Evolutionary conservation across 2,113 vertebrate genomes (phyloP).

Genomic region (Xerus inauris): DNA sequence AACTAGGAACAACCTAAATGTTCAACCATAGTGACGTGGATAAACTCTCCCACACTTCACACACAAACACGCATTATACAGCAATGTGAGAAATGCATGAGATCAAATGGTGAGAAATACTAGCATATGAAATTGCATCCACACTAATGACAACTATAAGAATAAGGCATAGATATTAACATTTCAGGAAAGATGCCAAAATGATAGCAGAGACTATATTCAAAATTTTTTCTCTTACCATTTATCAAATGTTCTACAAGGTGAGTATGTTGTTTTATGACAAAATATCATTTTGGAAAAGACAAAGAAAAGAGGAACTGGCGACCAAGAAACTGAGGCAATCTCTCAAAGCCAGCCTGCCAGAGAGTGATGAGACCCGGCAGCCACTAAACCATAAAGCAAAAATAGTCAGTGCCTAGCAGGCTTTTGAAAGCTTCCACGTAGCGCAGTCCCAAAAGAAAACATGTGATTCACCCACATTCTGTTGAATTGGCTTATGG

Average conservation of each 20-base stretch:
- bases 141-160: not conserved
- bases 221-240: not conserved
- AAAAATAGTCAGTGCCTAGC: constrained; percentile 16
- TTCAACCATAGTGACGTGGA: not conserved
- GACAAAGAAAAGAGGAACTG: not conserved
- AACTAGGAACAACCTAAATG: not conserved
- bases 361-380: not conserved
- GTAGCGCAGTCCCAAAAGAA: not conserved
- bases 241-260: constrained; percentile 6
- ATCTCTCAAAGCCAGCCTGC: not conserved
- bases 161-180: not conserved
- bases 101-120: constrained; percentile 25
- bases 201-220: not conserved
- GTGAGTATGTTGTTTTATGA: not conserved
- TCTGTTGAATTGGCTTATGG: constrained; percentile 63
- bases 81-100: not conserved
- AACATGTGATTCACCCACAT: not conserved
- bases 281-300: constrained; percentile 29
- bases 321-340: not conserved
- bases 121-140: not conserved
- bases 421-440: constrained; percentile 14
- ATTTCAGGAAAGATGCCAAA: constrained; percentile 19
- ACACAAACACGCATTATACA: not conserved
- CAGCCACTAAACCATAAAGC: not conserved
- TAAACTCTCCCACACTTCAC: not conserved